Evolutionary conservation across 1,140 invertebrate species (phyloP).

Genomic region (Heterodera schachtii): DNA sequence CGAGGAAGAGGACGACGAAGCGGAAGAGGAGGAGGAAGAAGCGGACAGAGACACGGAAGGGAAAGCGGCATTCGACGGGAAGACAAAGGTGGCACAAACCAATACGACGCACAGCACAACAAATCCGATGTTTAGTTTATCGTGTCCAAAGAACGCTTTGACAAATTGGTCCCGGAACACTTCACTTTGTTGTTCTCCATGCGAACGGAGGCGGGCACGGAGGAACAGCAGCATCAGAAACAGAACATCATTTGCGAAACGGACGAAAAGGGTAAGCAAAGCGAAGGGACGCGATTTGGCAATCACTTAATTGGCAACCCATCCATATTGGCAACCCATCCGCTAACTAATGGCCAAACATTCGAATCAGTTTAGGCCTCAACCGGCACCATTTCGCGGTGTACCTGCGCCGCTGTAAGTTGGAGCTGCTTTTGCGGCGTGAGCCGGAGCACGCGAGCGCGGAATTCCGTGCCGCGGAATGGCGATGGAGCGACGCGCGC

Average conservation of each 20-base stretch:
- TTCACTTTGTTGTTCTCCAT: constrained; percentile 63
- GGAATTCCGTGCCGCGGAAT: constrained; percentile 94
- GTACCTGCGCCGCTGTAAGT: constrained; percentile 91
- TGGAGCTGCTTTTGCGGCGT: constrained; percentile 86
- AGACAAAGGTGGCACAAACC: constrained; percentile 42
- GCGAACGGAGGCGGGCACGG: constrained; percentile 57
- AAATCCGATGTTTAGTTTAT: constrained; percentile 40
- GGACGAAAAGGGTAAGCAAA: constrained; percentile 53
- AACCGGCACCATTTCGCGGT: constrained; percentile 96
- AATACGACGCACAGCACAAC: neutral
- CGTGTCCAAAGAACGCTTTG: constrained; percentile 42
- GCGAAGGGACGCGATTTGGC: neutral
- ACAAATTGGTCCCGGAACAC: constrained; percentile 56
- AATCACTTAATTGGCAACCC: no score
- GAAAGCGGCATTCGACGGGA: constrained; percentile 55
- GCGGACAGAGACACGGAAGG: constrained; percentile 24
- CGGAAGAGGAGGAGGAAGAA: constrained; percentile 47
- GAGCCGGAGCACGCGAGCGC: constrained; percentile 89
- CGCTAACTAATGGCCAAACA: no score
- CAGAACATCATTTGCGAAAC: constrained; percentile 64
- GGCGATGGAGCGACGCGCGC: constrained; percentile 85
- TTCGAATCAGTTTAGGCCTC: constrained; percentile 68
- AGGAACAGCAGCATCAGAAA: constrained; percentile 58
- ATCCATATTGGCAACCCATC: no score
- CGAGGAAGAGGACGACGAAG: constrained; percentile 17